Base-by-base conservation (phyloP, 2,797 vertebrate species). In the Clamator glandarius region DNA sequence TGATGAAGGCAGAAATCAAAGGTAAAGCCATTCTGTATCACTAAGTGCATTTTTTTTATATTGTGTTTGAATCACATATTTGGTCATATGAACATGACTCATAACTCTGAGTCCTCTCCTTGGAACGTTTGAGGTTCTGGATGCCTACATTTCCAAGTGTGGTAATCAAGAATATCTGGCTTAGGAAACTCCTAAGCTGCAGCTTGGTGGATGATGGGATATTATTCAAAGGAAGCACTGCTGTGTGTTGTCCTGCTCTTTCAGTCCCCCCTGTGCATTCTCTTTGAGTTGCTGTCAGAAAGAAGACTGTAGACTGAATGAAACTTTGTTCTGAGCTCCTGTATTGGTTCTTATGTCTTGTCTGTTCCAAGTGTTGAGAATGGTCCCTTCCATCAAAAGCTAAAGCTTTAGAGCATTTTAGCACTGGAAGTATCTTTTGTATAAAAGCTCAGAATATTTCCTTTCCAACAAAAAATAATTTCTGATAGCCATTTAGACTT, bases 41-140 rank as follows among this genome's bases (percentile, higher is more conserved):
- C 51, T 58, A 39, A 26, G 41, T 39, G 55, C 29, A 51, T 87
- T 52, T 52, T 52, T 52, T 15, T 4, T 1, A 5, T 78, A 29
- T 62, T 51, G 28, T 69, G 28, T 73, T 90, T 84, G 50, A 79
- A 89, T 82, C 52, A 55, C 39, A 21, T 84, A 76, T 93, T 89
- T 67, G 84, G 63, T 94, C 89, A 92, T 62, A 82, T 68, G 80
- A 93, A 79, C n/a, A 82, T 82, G 91, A 94, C 48, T 95, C 87
- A 92, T 31, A 73, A 90, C 57, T 89, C 48, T 17, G 11, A 95
- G 41, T 70, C 31, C 70, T 93, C 59, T 87, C 6, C 63, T 82
- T 73, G 75, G 74, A 93, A 92, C 3, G 1, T 69, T 0, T 76
- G 66, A 90, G 81, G 61, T 84, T 51, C 78, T 89, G 81, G 63